Evolutionary conservation across 2,113 vertebrate genomes (phyloP).

Genomic region (Penelope pileata): DNA sequence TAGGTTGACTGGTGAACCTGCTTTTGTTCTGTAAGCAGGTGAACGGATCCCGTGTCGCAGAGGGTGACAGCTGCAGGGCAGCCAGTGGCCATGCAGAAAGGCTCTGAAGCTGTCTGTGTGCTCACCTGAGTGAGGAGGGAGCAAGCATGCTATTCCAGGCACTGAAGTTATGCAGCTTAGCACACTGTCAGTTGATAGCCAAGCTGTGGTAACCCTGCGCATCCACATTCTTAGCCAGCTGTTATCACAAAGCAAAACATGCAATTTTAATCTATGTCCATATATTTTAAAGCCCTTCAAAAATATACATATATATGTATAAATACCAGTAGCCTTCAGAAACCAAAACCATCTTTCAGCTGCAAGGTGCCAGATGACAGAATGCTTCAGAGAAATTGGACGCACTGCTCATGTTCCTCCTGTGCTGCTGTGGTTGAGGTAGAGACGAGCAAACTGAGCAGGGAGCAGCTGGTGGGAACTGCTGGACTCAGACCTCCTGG

Average conservation of each 20-base stretch:
- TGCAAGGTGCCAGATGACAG: background rate
- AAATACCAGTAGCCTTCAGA: background rate
- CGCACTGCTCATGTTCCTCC: fast-evolving
- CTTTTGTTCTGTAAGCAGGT: background rate
- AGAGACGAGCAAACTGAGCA: fast-evolving
- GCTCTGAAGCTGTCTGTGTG: background rate
- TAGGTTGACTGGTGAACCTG: background rate
- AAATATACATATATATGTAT: background rate
- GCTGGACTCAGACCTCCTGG: background rate
- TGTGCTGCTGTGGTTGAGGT: fast-evolving
- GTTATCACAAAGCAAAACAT: background rate
- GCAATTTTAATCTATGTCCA: background rate
- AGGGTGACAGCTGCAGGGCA: background rate
- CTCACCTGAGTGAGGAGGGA: background rate
- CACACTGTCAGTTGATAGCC: background rate
- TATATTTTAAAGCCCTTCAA: background rate
- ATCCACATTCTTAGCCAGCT: background rate
- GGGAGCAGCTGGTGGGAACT: fast-evolving
- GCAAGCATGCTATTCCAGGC: fast-evolving
- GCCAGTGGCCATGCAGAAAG: background rate
- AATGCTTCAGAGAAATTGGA: background rate
- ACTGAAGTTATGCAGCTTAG: too few species aligned
- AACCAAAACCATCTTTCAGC: background rate
- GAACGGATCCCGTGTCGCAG: background rate
- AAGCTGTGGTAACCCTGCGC: background rate